A percentile compares a stretch with the other conserved stretches of the same genome.
Evolutionary conservation across 2,113 vertebrate species (phyloP).

Genomic region (Engystomops pustulosus): DNA sequence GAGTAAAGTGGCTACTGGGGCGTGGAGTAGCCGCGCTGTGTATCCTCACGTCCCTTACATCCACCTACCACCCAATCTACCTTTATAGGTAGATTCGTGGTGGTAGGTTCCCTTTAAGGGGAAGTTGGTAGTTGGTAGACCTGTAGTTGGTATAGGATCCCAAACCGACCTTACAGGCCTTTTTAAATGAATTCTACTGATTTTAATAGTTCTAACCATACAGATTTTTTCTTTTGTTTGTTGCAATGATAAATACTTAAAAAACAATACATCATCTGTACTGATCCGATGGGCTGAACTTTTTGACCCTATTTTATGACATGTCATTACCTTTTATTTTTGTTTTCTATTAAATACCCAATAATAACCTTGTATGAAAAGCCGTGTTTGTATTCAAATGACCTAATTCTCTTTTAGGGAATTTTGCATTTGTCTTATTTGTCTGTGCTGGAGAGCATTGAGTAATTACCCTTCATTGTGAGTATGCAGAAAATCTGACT

Average conservation of each 20-base stretch:
- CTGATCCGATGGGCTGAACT: background rate
- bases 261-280: background rate
- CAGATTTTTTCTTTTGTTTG: no score
- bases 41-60: no score
- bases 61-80: no score
- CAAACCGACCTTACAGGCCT: no score
- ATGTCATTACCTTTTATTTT: background rate
- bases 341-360: background rate
- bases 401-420: background rate
- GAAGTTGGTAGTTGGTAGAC: no score
- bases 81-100: no score
- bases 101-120: no score
- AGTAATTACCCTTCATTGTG: constrained; percentile 7
- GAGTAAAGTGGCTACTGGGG: no score
- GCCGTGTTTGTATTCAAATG: background rate
- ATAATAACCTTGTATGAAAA: background rate
- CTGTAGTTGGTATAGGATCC: no score
- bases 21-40: no score
- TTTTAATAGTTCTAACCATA: no score
- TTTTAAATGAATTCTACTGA: no score
- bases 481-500: background rate
- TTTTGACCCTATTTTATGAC: background rate
- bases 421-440: background rate
- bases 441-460: background rate
- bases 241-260: background rate